Conservation (phyloP, 2,888 invertebrate species). For the Penaeus monodon region DNA sequence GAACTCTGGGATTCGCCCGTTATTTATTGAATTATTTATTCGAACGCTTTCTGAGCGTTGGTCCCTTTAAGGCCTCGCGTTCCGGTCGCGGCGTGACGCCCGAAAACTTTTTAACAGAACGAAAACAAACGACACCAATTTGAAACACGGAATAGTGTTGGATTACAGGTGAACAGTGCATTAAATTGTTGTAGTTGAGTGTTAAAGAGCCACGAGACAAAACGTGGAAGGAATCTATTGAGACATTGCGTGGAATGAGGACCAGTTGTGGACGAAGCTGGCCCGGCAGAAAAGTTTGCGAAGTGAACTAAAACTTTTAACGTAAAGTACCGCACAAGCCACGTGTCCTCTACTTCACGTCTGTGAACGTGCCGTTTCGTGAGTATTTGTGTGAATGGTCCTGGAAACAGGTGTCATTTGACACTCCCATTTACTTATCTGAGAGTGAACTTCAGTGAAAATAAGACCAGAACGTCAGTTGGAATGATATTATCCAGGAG, state of each 20-base stretch:
- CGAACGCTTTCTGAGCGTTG: conserved; percentile 8
- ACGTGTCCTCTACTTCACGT: too few species aligned
- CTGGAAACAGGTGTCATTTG: too few species aligned
- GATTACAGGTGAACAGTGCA: conserved; percentile 15
- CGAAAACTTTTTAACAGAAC: neutral
- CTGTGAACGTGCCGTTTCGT: too few species aligned
- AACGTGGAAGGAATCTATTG: neutral
- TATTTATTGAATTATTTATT: conserved; percentile 51
- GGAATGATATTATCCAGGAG: conserved; percentile 23
- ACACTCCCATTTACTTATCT: too few species aligned
- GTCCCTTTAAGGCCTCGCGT: neutral
- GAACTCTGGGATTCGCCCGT: neutral
- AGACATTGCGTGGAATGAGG: too few species aligned
- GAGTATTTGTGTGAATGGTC: too few species aligned
- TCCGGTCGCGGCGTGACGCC: neutral
- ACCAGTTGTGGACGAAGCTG: too few species aligned
- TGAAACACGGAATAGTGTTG: neutral
- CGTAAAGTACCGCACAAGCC: too few species aligned
- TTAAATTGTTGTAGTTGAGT: neutral
- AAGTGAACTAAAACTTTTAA: too few species aligned
- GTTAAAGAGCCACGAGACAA: conserved; percentile 2
- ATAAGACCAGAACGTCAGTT: neutral
- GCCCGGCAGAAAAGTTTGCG: too few species aligned
- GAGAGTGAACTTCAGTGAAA: too few species aligned
- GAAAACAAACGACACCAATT: neutral